Percentiles rank a stretch among this genome's conserved stretches.
phyloP scores from a whole-genome alignment of 1,140 invertebrate genomes.

The Drosophila murphyi region DNA sequence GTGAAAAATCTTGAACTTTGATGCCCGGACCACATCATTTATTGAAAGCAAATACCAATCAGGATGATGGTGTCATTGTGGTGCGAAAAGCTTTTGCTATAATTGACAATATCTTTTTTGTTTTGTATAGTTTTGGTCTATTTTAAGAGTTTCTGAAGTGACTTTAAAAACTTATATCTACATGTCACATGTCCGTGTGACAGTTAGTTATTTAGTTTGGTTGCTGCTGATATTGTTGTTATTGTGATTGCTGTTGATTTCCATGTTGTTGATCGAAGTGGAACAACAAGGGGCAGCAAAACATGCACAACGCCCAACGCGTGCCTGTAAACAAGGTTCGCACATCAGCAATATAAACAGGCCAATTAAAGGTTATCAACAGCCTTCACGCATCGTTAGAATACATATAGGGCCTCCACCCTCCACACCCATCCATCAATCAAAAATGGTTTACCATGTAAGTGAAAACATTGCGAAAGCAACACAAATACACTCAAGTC shows the following conservation, averaged over 20 bases:
- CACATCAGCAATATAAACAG: slow-evolving; percentile 31
- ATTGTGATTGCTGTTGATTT: slow-evolving; percentile 31
- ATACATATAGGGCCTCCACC: slow-evolving; percentile 1
- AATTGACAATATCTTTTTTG: slow-evolving; percentile 50
- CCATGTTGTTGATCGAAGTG: neutral
- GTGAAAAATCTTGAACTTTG: slow-evolving; percentile 15
- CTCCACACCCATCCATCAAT: slow-evolving; percentile 32
- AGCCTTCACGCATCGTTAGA: slow-evolving; percentile 38
- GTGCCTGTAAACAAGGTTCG: slow-evolving; percentile 61
- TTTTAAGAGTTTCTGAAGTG: slow-evolving; percentile 8
- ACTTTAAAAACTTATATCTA: slow-evolving; percentile 37
- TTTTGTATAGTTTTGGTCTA: neutral
- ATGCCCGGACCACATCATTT: neutral
- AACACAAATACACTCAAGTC: slow-evolving; percentile 30
- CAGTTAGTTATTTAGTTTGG: slow-evolving; percentile 36
- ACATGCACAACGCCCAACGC: slow-evolving; percentile 31
- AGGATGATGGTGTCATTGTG: neutral
- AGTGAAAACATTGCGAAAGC: slow-evolving; percentile 21
- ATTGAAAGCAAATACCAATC: neutral
- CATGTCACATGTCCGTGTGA: slow-evolving; percentile 74
- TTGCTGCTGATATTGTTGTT: slow-evolving; percentile 9
- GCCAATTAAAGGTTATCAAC: slow-evolving; percentile 63
- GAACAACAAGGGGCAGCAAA: slow-evolving; percentile 18
- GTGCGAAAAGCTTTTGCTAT: slow-evolving; percentile 44
- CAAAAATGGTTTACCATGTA: slow-evolving; percentile 18